Conservation (phyloP, 2,888 invertebrate species). For the Eubasilissa splendida region DNA sequence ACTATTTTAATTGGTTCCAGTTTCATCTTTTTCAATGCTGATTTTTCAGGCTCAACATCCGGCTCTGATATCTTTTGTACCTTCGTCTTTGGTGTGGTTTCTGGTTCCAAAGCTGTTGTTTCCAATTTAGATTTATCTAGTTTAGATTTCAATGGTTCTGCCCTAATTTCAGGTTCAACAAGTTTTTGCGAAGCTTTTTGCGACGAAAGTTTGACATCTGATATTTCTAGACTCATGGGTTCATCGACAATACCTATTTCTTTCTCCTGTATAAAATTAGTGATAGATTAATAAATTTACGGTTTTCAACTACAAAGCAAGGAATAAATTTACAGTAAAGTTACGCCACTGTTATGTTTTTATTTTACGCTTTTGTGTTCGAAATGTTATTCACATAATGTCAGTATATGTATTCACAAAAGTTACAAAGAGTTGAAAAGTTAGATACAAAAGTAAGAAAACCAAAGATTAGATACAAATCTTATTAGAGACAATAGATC, state of each 20-base stretch:
- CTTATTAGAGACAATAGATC: too few relatives aligned
- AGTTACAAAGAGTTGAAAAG: too few relatives aligned
- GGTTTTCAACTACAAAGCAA: neutral
- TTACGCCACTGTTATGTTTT: too few relatives aligned
- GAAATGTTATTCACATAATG: too few relatives aligned
- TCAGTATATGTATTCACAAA: too few relatives aligned
- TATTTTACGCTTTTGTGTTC: too few relatives aligned
- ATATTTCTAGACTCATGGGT: conserved; percentile 23
- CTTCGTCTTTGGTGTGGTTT: conserved; percentile 5
- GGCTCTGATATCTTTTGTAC: conserved; percentile 4
- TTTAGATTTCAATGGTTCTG: conserved; percentile 28
- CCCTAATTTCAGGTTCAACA: conserved; percentile 31
- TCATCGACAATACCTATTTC: conserved; percentile 11
- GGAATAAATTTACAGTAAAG: too few relatives aligned
- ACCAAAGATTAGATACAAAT: too few relatives aligned
- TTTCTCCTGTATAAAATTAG: conserved; percentile 35
- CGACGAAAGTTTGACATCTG: neutral
- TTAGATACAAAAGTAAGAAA: too few relatives aligned
- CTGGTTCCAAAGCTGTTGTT: conserved; percentile 13
- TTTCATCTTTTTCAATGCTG: neutral
- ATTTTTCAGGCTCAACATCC: conserved; percentile 16
- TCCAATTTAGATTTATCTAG: neutral
- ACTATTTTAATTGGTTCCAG: conserved; percentile 13
- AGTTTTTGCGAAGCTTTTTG: conserved; percentile 24
- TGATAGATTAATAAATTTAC: too few relatives aligned